Conservation (phyloP, 2,113 vertebrate genomes). For the Collichthys lucidus region DNA sequence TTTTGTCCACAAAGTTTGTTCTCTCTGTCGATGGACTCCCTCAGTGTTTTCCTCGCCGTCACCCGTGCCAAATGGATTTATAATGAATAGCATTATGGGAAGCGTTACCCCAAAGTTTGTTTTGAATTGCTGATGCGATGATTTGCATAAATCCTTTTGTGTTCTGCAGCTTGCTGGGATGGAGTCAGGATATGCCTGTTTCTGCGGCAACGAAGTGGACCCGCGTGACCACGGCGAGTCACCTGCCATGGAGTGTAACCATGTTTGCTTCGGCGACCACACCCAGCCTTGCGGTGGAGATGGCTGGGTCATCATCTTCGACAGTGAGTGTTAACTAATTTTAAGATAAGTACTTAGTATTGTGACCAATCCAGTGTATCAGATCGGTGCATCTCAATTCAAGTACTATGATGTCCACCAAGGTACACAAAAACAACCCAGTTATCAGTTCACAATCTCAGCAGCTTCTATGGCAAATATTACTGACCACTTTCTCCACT, state of each 20-base stretch:
- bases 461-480: background rate
- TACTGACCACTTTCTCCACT: background rate
- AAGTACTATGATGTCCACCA: background rate
- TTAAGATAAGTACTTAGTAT: background rate
- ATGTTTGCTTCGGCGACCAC: conserved; percentile 96
- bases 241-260: conserved; percentile 94
- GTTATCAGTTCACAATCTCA: background rate
- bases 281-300: conserved; percentile 96
- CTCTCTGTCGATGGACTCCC: background rate
- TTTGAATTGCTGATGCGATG: conserved; percentile 30
- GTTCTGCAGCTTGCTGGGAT: conserved; percentile 92
- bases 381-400: background rate
- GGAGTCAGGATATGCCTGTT: conserved; percentile 97
- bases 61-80: conserved; percentile 27
- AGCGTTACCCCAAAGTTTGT: conserved; percentile 25
- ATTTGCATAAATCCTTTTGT: conserved; percentile 51
- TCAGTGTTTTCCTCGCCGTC: background rate
- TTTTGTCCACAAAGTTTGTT: background rate
- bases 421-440: background rate
- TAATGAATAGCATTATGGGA: conserved; percentile 12
- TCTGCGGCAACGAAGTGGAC: conserved; percentile 95
- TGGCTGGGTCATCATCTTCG: conserved; percentile 96
- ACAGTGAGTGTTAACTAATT: conserved; percentile 87
- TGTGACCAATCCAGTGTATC: background rate
- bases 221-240: conserved; percentile 89